These are phyloP conservation scores for Rhinella marina DNA, from an alignment of 2,797 vertebrate species.

Conservation along the genomic window DNA sequence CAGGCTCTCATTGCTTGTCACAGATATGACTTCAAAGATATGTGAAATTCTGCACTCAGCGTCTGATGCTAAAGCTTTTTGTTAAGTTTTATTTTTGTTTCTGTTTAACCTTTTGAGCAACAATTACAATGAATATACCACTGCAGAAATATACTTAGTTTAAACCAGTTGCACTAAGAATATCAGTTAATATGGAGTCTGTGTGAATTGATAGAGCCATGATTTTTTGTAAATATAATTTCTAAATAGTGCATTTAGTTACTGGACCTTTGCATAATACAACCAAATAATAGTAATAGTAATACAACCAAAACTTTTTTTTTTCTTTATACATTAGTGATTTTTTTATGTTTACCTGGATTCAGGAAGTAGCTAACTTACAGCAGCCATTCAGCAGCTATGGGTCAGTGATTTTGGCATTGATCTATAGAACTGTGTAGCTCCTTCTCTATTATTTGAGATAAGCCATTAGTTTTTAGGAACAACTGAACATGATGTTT, in stretches of 20 bases:
- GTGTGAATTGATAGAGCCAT: background rate
- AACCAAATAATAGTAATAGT: too few species aligned
- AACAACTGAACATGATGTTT: too few species aligned
- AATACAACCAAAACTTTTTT: too few species aligned
- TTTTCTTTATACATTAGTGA: too few species aligned
- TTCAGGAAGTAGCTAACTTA: too few species aligned
- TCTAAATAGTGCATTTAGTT: background rate
- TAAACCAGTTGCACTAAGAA: background rate
- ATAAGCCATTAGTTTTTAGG: too few species aligned
- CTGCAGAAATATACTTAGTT: background rate
- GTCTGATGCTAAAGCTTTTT: background rate
- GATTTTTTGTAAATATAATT: background rate
- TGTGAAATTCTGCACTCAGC: background rate
- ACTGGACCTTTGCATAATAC: too few species aligned
- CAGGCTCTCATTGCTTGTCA: background rate
- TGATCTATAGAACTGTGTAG: too few species aligned
- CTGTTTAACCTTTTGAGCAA: background rate
- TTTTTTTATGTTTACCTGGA: too few species aligned
- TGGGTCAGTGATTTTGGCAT: too few species aligned
- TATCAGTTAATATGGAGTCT: background rate
- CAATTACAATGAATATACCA: background rate
- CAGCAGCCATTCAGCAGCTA: background rate
- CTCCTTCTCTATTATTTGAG: too few species aligned
- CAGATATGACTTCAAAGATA: constrained; percentile 16
- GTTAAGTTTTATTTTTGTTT: background rate